Base-by-base conservation (phyloP, 2,797 vertebrate species). In the Psittacula echo region DNA sequence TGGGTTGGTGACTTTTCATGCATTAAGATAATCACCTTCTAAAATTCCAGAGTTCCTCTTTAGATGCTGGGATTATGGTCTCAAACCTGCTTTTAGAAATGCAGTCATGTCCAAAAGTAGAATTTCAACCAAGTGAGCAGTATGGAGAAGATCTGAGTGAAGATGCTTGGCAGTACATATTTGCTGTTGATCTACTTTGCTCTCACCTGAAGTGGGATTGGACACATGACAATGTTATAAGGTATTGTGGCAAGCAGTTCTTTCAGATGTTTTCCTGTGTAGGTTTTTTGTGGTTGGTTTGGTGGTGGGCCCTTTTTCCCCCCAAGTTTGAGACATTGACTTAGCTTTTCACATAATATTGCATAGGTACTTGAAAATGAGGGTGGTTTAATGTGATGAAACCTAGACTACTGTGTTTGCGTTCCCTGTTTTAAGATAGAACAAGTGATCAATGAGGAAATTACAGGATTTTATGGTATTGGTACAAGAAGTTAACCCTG, bases 161-260 rank as follows among this genome's bases (percentile, higher is more conserved):
- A 23, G 87, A 94, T 76, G 97, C 98, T 5, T 99, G 99, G 99
- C 98, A 99, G 78, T 98, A 97, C 23, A 83, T 99, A 74, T 98
- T 98, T 91, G 98, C 99, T 13, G 89, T 99, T 76, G 98, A 99
- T 30, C 98, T 99, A 13, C 97, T 99, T 37, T 99, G 99, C 94
- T 96, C 98, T 85, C 98, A 98, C 61, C 98, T 98, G 92, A 98
- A 98, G 56, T 99, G 99, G 99, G 95, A 98, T 47, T 99, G 99
- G 99, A 99, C 98, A 18, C 98, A 99, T 77, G 98, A 99, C 50
- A 97, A 98, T 91, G 90, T 99, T 53, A 98, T 99, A 95, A 98
- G 99, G 99, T 99, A 95, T 8, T 30, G 70, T 89, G 82, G 26
- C 42, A 4, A 61, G 58, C 13, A 51, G 37, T 42, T 67, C 11